A percentile compares a stretch with the other conserved stretches of the same genome.
phyloP scores from a whole-genome alignment of 2,888 invertebrate genomes.

The Julus scanicus region DNA sequence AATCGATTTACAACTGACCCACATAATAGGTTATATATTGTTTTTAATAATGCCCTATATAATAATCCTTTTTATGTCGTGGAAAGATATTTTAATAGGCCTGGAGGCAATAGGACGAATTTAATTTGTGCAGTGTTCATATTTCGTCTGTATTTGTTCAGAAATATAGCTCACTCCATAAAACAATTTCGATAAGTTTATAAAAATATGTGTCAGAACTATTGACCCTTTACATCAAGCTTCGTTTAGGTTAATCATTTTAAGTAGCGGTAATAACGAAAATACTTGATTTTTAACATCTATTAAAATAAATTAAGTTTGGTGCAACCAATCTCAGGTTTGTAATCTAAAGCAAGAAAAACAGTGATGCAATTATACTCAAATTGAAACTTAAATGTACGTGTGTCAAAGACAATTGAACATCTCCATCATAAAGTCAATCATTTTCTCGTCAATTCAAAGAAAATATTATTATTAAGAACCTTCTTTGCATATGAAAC shows the following conservation, averaged over 20 bases:
- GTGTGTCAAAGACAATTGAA: background rate
- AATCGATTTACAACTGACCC: background rate
- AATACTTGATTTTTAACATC: background rate
- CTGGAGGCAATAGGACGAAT: background rate
- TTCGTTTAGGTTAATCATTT: too few species aligned
- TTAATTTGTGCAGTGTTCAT: background rate
- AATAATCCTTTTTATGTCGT: background rate
- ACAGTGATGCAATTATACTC: background rate
- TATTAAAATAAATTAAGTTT: background rate
- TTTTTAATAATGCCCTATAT: background rate
- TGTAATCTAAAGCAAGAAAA: background rate
- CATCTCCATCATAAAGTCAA: background rate
- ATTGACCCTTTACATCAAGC: too few species aligned
- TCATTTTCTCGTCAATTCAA: conserved; percentile 26
- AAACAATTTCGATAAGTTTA: too few species aligned
- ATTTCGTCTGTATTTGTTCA: too few species aligned
- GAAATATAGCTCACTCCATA: too few species aligned
- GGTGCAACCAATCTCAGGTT: background rate
- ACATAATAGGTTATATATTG: background rate
- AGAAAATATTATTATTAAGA: background rate
- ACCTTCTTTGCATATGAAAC: background rate
- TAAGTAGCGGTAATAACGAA: too few species aligned
- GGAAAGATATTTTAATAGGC: background rate
- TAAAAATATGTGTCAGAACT: too few species aligned
- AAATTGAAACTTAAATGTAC: background rate